These are phyloP conservation scores for Sisyra nigra DNA, from an alignment of 2,888 invertebrate species.

Conservation along the genomic window DNA sequence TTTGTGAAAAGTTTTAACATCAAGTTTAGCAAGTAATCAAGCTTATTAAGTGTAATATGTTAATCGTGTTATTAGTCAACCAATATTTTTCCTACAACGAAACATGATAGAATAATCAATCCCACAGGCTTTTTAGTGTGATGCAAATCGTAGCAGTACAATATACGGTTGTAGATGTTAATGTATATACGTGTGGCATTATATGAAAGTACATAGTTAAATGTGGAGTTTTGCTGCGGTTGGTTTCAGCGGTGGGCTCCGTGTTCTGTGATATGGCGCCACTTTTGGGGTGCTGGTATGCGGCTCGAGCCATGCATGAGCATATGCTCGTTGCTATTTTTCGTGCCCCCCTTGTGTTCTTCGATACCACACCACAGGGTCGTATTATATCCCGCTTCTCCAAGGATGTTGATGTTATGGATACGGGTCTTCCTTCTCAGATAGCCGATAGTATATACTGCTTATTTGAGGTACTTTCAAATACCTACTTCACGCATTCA, in stretches of 20 bases:
- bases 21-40: too few relatives aligned
- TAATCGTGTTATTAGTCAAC: too few relatives aligned
- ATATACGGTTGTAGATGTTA: neutral
- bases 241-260: conserved; percentile 32
- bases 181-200: conserved; percentile 2
- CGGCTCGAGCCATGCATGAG: conserved; percentile 42
- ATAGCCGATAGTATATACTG: conserved; percentile 52
- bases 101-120: too few relatives aligned
- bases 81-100: too few relatives aligned
- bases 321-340: conserved; percentile 43
- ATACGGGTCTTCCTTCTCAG: conserved; percentile 41
- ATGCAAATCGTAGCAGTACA: too few relatives aligned
- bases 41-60: too few relatives aligned
- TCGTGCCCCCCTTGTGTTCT: conserved; percentile 54
- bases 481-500: neutral
- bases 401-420: conserved; percentile 59
- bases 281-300: conserved; percentile 41
- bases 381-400: conserved; percentile 58
- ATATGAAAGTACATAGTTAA: neutral
- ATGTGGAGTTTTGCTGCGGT: neutral
- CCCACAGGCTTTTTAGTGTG: too few relatives aligned
- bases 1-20: too few relatives aligned
- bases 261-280: conserved; percentile 35
- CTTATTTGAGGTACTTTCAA: conserved; percentile 47
- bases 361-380: conserved; percentile 64